Evolutionary conservation across 2,888 invertebrate species (phyloP).

Genomic region (Trisateles emortualis): DNA sequence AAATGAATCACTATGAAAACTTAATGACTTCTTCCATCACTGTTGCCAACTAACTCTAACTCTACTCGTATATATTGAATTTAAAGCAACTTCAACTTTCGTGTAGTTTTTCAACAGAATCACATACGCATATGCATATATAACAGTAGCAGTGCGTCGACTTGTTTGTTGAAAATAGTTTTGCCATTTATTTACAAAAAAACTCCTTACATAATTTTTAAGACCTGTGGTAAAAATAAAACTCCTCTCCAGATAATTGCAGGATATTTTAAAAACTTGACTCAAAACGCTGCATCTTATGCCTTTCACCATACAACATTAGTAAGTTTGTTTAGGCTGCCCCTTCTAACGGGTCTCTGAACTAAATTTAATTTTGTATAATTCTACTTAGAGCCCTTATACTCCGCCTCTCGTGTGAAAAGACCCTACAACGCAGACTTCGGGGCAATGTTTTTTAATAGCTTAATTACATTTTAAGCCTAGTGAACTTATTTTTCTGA

Average conservation of each 20-base stretch:
- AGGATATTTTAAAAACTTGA: background rate
- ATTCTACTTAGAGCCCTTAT: constrained; percentile 58
- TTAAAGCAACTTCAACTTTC: no score
- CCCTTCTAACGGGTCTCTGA: constrained; percentile 52
- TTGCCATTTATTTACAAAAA: no score
- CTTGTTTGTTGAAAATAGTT: no score
- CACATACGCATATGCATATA: no score
- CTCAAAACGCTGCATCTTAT: constrained; percentile 13
- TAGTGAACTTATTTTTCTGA: constrained; percentile 5
- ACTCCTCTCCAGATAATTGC: background rate
- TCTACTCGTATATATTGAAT: no score
- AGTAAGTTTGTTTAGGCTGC: constrained; percentile 70
- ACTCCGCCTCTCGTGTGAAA: constrained; percentile 39
- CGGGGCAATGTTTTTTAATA: constrained; percentile 23
- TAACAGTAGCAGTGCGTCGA: no score
- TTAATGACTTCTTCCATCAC: no score
- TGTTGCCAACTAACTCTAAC: no score
- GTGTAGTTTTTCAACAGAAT: no score
- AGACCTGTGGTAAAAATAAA: no score
- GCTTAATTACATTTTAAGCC: constrained; percentile 26
- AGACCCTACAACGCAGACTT: constrained; percentile 9
- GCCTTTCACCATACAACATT: constrained; percentile 39
- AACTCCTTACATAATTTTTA: no score
- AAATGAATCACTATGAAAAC: no score
- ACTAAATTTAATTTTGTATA: constrained; percentile 71